A percentile compares a stretch with the other conserved stretches of the same genome.
phyloP scores from a whole-genome alignment of 1,140 invertebrate genomes.

The Penaeus vannamei region DNA sequence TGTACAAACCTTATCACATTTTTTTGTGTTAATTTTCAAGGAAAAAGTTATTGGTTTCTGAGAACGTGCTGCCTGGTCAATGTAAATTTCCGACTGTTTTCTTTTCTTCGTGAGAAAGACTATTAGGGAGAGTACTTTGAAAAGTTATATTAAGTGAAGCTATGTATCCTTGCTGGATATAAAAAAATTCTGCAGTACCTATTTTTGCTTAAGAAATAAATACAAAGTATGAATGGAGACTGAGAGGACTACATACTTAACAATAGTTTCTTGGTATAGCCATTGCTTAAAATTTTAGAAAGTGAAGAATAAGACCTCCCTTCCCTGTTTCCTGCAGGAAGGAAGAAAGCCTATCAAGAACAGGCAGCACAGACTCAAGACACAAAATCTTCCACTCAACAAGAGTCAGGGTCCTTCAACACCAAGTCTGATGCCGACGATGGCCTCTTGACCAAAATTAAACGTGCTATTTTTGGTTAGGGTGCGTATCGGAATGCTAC shows the following conservation, averaged over 20 bases:
- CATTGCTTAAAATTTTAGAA: neutral
- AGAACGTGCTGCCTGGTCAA: slow-evolving; percentile 21
- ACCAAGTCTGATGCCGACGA: slow-evolving; percentile 56
- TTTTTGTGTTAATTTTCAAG: too few relatives aligned
- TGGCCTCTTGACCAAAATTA: slow-evolving; percentile 78
- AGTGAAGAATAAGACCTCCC: slow-evolving; percentile 35
- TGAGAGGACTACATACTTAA: too few relatives aligned
- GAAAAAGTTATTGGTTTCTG: neutral
- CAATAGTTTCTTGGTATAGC: neutral
- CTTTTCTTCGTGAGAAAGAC: too few relatives aligned
- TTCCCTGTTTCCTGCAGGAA: slow-evolving; percentile 46
- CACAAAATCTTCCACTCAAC: slow-evolving; percentile 50
- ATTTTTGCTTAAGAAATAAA: too few relatives aligned
- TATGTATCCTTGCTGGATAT: too few relatives aligned
- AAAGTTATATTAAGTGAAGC: too few relatives aligned
- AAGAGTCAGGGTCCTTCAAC: neutral
- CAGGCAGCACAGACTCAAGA: slow-evolving; percentile 74
- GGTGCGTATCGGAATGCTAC: neutral
- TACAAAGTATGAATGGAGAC: too few relatives aligned
- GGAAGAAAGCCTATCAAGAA: slow-evolving; percentile 70
- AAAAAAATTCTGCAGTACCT: too few relatives aligned
- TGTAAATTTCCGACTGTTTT: neutral
- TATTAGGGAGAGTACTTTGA: too few relatives aligned
- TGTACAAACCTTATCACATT: too few relatives aligned
- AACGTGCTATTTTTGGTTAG: slow-evolving; percentile 79